phyloP scores from a whole-genome alignment of 2,888 invertebrate genomes.

The Scaptomyza tumidula region DNA sequence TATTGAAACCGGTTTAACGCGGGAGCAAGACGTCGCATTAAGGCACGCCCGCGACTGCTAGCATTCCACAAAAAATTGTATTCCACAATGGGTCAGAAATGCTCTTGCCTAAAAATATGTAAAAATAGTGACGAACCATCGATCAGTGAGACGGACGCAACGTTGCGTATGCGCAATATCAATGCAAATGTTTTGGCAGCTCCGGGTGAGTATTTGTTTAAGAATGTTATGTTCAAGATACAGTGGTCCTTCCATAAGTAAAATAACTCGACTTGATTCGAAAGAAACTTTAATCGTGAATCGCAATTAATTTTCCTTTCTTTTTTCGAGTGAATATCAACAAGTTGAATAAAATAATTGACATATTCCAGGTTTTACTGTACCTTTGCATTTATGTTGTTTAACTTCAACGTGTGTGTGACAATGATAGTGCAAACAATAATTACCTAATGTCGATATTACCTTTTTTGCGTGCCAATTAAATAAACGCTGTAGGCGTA shows the following conservation, averaged over 20 bases:
- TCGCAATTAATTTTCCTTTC: no score
- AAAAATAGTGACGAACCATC: constrained; percentile 17
- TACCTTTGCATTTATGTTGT: neutral
- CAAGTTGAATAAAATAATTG: neutral
- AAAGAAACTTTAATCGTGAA: no score
- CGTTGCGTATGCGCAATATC: constrained; percentile 48
- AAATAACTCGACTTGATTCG: no score
- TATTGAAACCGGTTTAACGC: constrained; percentile 41
- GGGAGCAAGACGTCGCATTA: neutral
- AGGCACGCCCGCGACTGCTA: constrained; percentile 20
- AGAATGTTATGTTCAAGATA: neutral
- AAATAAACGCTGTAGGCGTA: constrained; percentile 33
- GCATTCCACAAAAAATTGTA: constrained; percentile 14
- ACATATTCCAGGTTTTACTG: neutral
- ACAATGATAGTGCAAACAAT: constrained; percentile 41
- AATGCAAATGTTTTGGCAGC: constrained; percentile 50
- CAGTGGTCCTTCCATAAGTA: neutral
- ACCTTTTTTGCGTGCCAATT: constrained; percentile 65
- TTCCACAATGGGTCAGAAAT: constrained; percentile 58
- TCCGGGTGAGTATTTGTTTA: constrained; percentile 35
- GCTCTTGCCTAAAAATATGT: constrained; percentile 33
- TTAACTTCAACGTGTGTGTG: constrained; percentile 15
- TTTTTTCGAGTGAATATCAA: neutral
- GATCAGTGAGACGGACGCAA: constrained; percentile 10
- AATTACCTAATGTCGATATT: constrained; percentile 46